A percentile compares a stretch with the other conserved stretches of the same genome.
Evolutionary conservation across 1,140 invertebrate species (phyloP).

Genomic region (Drosophila lacteicornis): DNA sequence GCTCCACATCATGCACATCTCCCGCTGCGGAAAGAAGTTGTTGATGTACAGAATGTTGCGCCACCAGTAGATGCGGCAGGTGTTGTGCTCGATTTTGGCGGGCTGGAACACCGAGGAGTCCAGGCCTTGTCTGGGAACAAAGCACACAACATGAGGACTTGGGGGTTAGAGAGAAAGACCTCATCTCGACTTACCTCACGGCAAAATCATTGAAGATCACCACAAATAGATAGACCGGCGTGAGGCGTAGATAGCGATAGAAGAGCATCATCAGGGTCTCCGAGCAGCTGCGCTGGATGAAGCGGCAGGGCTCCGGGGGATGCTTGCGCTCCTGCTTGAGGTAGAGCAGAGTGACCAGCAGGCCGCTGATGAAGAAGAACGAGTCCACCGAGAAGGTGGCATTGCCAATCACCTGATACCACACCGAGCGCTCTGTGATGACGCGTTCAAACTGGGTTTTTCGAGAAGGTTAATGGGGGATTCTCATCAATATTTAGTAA

Average conservation of each 20-base stretch:
- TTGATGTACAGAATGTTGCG: conserved; percentile 93
- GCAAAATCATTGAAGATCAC: conserved; percentile 90
- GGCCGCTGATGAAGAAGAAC: conserved; percentile 95
- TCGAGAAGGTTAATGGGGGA: neutral
- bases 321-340: conserved; percentile 86
- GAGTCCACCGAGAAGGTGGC: conserved; percentile 96
- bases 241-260: conserved; percentile 90
- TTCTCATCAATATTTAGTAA: too few relatives aligned
- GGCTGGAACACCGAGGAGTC: conserved; percentile 91
- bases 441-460: conserved; percentile 88
- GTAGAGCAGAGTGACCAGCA: conserved; percentile 91
- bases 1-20: conserved; percentile 95
- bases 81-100: conserved; percentile 89
- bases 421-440: conserved; percentile 91
- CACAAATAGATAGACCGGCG: conserved; percentile 92
- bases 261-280: conserved; percentile 87
- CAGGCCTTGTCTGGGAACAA: conserved; percentile 67
- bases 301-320: conserved; percentile 52
- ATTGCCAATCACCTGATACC: conserved; percentile 94
- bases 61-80: conserved; percentile 93
- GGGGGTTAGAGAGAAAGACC: neutral
- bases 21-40: conserved; percentile 90
- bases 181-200: conserved; percentile 86
- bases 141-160: too few relatives aligned
- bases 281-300: conserved; percentile 78